These are phyloP conservation scores for Cantharis flavilabris DNA, from an alignment of 2,888 invertebrate species.

Conservation along the genomic window DNA sequence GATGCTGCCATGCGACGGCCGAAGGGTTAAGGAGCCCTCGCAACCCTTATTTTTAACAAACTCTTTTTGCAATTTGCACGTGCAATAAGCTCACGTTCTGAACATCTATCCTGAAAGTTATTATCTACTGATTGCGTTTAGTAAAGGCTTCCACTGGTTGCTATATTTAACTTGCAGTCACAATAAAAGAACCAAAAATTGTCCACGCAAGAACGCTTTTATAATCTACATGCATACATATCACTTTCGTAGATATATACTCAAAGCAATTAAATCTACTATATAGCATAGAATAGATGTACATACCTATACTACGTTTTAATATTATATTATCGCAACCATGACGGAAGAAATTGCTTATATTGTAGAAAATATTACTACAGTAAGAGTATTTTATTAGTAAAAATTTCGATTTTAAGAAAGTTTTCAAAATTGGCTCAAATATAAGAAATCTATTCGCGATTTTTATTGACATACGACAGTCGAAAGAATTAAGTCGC, in stretches of 20 bases:
- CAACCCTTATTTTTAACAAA: neutral
- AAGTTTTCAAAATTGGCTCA: neutral
- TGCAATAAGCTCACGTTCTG: too few species aligned
- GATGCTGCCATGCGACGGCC: neutral
- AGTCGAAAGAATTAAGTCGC: too few species aligned
- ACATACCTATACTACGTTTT: too few species aligned
- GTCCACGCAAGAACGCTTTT: neutral
- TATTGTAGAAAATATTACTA: neutral
- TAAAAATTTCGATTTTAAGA: neutral
- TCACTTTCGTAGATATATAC: neutral
- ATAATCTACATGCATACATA: neutral
- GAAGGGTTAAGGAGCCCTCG: neutral
- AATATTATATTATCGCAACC: neutral
- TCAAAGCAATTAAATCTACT: neutral
- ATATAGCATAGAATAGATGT: neutral
- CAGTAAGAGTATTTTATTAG: neutral
- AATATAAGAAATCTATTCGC: too few species aligned
- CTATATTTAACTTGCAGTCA: neutral
- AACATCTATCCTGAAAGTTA: neutral
- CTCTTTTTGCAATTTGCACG: too few species aligned
- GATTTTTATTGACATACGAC: too few species aligned
- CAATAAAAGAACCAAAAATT: neutral
- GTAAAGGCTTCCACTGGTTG: neutral
- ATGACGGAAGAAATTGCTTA: neutral
- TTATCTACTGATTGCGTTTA: neutral